Percentiles rank a stretch among this genome's conserved stretches.
Conservation (phyloP, 1,140 invertebrate genomes). For the Penaeus chinensis region DNA sequence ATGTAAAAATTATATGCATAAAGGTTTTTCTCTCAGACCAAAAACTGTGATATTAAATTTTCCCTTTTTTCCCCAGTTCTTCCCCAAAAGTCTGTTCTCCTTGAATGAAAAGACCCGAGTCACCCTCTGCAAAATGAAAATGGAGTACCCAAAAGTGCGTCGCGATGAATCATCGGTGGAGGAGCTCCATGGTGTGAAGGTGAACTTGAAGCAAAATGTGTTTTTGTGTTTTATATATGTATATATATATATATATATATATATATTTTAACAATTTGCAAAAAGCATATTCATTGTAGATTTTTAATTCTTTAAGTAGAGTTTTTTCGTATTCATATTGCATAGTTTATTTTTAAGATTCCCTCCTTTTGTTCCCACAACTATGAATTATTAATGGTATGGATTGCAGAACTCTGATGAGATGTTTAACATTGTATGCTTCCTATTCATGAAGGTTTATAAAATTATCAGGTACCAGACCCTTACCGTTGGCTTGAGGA, state of each 20-base stretch:
- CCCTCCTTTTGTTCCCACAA: neutral
- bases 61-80: neutral
- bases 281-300: too few relatives aligned
- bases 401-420: neutral
- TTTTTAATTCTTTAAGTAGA: too few relatives aligned
- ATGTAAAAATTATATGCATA: too few relatives aligned
- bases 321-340: neutral
- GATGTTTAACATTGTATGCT: neutral
- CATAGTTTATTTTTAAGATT: neutral
- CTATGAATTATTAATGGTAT: neutral
- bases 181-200: conserved; percentile 85
- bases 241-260: neutral
- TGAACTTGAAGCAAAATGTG: conserved; percentile 67
- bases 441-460: neutral
- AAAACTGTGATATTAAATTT: neutral
- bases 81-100: neutral
- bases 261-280: neutral
- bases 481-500: conserved; percentile 98
- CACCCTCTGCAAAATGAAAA: neutral
- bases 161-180: conserved; percentile 84
- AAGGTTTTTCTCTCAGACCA: too few relatives aligned
- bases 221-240: neutral
- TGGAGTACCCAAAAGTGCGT: conserved; percentile 79
- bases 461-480: conserved; percentile 80
- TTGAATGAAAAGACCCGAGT: neutral